Base-by-base conservation (phyloP, 2,113 vertebrate species). In the Phylloscopus whistleri region DNA sequence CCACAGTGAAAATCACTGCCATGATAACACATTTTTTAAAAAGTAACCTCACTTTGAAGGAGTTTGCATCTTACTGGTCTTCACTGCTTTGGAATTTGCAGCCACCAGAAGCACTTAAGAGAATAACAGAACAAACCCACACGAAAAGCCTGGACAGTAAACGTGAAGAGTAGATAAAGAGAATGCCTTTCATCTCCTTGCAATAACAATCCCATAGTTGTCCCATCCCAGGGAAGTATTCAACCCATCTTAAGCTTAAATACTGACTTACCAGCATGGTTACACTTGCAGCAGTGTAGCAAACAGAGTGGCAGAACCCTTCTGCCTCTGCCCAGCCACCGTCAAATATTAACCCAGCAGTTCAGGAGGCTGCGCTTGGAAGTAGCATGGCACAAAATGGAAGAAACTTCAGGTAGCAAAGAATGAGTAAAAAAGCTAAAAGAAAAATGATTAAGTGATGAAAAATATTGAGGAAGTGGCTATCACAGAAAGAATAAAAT, bases 321-420 rank as follows among this genome's bases (percentile, higher is more conserved):
- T 5, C 33, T 4, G 16, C n/a, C 60, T 76, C 81, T 8, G 2
- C 44, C 49, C 63, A 77, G 51, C 8, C 35, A 23, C 30, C 0
- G 0, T 88, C 76, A 95, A 95, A 92, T 33, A 96, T 97, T 97
- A 97, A 97, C 85, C 39, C 55, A 51, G 84, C 59, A 16, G 41
- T 9, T 85, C 48, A 53, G 46, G 37, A 91, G n/a, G 67, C 58
- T 79, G 78, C 11, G 10, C 60, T 64, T 72, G 53, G 37, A 80
- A 69, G n/a, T 3, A 73, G 31, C 5, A 1, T 5, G 20, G 37
- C 33, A 58, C 30, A n/a, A 85, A 85, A 64, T 3, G n/a, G 15
- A 75, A 94, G 13, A n/a, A 62, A 46, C 18, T 91, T 66, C 41
- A 46, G 51, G 39, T 16, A 62, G n/a, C 21, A 69, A 67, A 77